Evolutionary conservation across 2,888 invertebrate species (phyloP).

Genomic region (Xestia rhomboidea): DNA sequence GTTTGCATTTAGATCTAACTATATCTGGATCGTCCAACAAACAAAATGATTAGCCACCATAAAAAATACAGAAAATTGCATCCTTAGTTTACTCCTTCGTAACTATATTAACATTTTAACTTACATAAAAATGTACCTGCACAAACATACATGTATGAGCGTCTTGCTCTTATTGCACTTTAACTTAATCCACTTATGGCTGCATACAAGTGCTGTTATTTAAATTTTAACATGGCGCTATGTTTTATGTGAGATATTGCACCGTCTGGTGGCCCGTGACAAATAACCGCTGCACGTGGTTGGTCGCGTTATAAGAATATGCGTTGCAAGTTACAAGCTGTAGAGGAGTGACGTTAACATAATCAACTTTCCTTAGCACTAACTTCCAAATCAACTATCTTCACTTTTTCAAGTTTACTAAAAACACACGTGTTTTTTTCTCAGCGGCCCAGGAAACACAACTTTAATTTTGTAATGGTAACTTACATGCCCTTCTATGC

Average conservation of each 20-base stretch:
- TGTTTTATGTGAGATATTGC: conserved; percentile 60
- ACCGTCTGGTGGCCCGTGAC: conserved; percentile 55
- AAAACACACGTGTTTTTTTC: neutral
- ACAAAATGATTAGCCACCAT: neutral
- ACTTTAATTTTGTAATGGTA: no score
- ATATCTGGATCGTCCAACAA: neutral
- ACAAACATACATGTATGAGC: conserved; percentile 17
- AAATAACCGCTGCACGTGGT: conserved; percentile 64
- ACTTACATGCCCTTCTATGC: no score
- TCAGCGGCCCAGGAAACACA: no score
- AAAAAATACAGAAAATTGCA: neutral
- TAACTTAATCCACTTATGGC: conserved; percentile 57
- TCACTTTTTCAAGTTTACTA: accelerated
- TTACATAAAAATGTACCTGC: conserved; percentile 19
- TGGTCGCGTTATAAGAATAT: conserved; percentile 39
- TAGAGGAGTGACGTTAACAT: neutral
- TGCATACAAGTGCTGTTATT: conserved; percentile 59
- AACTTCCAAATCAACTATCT: neutral
- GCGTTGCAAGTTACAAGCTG: conserved; percentile 20
- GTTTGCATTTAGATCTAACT: neutral
- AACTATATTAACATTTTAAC: neutral
- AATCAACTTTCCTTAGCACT: neutral
- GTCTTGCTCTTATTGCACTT: conserved; percentile 58
- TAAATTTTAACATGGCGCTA: conserved; percentile 57
- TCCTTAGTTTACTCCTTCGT: neutral